phyloP scores from a whole-genome alignment of 2,888 invertebrate genomes.

The Sylvicola fuscatus region DNA sequence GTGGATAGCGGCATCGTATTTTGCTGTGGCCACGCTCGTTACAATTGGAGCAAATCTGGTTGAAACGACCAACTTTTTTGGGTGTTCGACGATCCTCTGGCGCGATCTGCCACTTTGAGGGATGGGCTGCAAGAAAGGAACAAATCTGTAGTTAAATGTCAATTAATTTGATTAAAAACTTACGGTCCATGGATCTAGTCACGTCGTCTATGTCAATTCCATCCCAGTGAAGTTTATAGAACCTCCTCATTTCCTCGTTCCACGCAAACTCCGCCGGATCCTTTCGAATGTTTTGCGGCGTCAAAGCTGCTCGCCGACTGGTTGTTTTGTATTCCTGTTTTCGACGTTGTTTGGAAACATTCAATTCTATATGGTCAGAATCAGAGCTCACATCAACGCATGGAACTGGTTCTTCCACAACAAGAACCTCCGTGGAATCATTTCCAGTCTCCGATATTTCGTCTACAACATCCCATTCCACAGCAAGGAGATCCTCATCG shows the following conservation, averaged over 20 bases:
- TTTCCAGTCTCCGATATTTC: not conserved
- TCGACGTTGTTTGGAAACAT: not conserved
- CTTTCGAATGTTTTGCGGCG: not conserved
- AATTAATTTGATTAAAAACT: not conserved
- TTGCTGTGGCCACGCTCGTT: slow-evolving; percentile 40
- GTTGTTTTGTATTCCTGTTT: not conserved
- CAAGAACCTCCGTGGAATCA: not conserved
- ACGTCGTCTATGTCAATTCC: slow-evolving; percentile 14
- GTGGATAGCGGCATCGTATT: slow-evolving; percentile 33
- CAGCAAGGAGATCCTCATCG: not conserved
- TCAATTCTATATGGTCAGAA: not conserved
- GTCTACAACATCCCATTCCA: not conserved
- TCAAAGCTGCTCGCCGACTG: too few relatives aligned
- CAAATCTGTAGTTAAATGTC: not conserved
- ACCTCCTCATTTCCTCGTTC: slow-evolving; percentile 35
- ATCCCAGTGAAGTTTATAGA: slow-evolving; percentile 43
- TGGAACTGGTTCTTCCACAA: not conserved
- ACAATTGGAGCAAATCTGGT: slow-evolving; percentile 39
- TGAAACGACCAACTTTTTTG: slow-evolving; percentile 8
- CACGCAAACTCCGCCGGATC: slow-evolving; percentile 15
- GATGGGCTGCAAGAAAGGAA: not conserved
- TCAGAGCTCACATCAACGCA: not conserved
- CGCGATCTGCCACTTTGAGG: not conserved
- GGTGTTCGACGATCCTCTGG: not conserved
- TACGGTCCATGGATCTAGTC: not conserved